Base-by-base conservation (phyloP, 2,113 vertebrate species). In the Nannobrachium achirus region DNA sequence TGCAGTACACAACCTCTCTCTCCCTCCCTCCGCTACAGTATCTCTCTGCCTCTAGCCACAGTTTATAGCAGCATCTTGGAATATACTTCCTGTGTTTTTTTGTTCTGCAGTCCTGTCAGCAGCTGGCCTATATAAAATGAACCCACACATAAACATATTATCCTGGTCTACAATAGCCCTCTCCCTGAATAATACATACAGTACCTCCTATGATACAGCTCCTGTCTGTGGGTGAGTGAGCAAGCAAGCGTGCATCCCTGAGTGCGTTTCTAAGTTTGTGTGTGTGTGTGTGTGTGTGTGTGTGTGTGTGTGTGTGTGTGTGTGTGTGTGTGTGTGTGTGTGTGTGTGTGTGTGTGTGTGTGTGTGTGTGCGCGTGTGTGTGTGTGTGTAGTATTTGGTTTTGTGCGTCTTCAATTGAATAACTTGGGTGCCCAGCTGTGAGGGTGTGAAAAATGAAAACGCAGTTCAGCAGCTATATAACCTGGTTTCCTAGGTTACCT, bases 401-500 rank as follows among this genome's bases (percentile, higher is more conserved):
- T 33, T 33, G 25, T 33, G 25, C 25, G 25, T 33, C 25, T 13
- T 4, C 4, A 25, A 8, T 58, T 10, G 63, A 41, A 49, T 69
- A 57, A 45, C 38, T 57, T 25, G 38, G 48, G 71, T 67, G 57
- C 14, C 45, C 50, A 46, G 6, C 18, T 25, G 64, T 39, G 18
- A 59, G 51, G 71, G 55, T 56, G 75, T 62, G 51, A 13, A 76
- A 42, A 39, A 33, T n/a, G n/a, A n/a, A n/a, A n/a, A n/a, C 76
- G 58, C 51, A 61, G 46, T 51, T 76, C 67, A 65, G 48, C 52
- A 63, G 40, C 63, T 49, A 64, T 49, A 64, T 68, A 73, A 76
- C 62, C 66, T 64, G 74, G 82, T 82, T 82, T 66, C 84, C 84
- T 55, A 63, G 81, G 81, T 81, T 79, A 81, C 78, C 81, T 79